These are phyloP conservation scores for Pipistrellus kuhlii DNA, from an alignment of 2,797 vertebrate species.

Conservation along the genomic window DNA sequence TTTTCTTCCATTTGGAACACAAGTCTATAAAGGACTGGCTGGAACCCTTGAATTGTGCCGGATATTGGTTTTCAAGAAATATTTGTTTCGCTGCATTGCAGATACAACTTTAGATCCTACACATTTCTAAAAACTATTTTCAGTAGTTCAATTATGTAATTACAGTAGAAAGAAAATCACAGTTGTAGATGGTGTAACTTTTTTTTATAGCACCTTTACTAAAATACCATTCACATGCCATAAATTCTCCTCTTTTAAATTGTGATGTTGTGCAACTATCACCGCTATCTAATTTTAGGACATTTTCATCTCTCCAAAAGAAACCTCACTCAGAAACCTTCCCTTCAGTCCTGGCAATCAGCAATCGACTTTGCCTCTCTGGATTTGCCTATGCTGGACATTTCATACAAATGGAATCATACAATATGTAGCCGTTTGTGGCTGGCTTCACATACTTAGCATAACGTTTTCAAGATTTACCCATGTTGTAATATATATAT, in stretches of 20 bases:
- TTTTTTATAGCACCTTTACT: constrained; percentile 32
- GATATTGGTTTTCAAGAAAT: neutral
- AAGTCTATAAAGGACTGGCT: neutral
- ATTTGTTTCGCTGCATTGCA: neutral
- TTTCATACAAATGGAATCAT: neutral
- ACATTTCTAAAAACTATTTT: neutral
- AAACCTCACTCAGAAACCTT: neutral
- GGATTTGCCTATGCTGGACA: neutral
- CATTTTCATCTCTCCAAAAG: neutral
- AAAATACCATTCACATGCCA: neutral
- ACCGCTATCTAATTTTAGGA: constrained; percentile 4
- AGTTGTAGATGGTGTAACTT: neutral
- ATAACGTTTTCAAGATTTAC: constrained; percentile 12
- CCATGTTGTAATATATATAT: neutral
- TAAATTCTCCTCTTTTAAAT: neutral
- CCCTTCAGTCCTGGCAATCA: neutral
- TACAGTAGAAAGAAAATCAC: neutral
- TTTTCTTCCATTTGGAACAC: neutral
- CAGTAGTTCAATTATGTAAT: neutral
- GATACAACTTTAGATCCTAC: neutral
- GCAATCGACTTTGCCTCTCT: neutral
- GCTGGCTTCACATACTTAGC: neutral
- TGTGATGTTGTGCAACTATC: neutral
- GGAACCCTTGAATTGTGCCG: neutral
- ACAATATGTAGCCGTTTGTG: neutral